Percentiles rank a stretch among this genome's conserved stretches.
Evolutionary conservation across 2,888 invertebrate genomes (phyloP).

Genomic region (Andricus quercusramuli): DNA sequence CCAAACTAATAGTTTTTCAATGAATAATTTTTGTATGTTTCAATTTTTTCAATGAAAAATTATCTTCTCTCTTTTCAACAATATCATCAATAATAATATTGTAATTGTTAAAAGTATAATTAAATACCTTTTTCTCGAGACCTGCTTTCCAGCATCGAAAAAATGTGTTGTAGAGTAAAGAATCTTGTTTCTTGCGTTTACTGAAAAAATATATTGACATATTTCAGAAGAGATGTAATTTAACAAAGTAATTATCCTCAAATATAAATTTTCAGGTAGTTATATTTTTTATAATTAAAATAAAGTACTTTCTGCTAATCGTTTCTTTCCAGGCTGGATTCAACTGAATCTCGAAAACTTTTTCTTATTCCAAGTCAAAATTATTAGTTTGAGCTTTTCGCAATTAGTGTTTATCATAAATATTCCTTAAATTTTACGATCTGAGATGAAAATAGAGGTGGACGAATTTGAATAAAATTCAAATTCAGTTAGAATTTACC

Average conservation of each 20-base stretch:
- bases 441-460: background rate
- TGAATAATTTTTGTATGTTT: too few relatives aligned
- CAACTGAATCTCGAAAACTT: background rate
- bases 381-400: background rate
- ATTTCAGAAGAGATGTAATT: background rate
- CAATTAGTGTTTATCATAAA: background rate
- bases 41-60: too few relatives aligned
- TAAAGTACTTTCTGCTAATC: constrained; percentile 1
- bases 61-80: too few relatives aligned
- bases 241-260: background rate
- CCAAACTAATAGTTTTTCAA: too few relatives aligned
- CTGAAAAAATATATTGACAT: background rate
- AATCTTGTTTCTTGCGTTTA: background rate
- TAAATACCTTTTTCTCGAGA: too few relatives aligned
- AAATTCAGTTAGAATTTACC: background rate
- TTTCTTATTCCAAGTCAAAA: constrained; percentile 2
- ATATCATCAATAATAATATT: too few relatives aligned
- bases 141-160: too few relatives aligned
- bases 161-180: too few relatives aligned
- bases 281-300: background rate
- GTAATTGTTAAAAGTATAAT: too few relatives aligned
- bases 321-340: background rate
- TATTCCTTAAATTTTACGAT: background rate
- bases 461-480: background rate
- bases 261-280: background rate